Conservation (phyloP, 2,888 invertebrate genomes). For the Micropterix aruncella region DNA sequence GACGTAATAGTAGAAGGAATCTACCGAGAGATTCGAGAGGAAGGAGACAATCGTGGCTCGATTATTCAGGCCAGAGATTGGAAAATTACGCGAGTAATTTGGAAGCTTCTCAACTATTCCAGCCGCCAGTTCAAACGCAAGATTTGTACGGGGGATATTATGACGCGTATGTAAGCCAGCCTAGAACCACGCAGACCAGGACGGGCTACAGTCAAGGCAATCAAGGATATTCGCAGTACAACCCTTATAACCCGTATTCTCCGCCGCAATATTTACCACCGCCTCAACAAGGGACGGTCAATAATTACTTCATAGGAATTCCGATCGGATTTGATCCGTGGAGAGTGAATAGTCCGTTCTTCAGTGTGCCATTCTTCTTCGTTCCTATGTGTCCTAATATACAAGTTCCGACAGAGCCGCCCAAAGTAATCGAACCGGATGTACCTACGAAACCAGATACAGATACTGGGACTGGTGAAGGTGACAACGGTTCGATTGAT, state of each 20-base stretch:
- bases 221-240: neutral
- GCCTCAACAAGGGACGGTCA: neutral
- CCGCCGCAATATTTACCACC: neutral
- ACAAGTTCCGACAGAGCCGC: neutral
- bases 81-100: neutral
- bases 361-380: neutral
- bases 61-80: too few relatives aligned
- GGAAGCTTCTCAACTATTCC: neutral
- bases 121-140: neutral
- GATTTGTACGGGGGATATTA: neutral
- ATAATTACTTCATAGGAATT: neutral
- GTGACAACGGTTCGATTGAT: conserved; percentile 23
- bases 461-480: conserved; percentile 16
- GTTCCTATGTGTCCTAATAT: neutral
- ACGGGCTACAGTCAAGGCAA: neutral
- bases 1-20: neutral
- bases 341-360: neutral
- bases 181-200: too few relatives aligned
- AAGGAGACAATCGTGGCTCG: neutral
- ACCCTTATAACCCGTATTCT: neutral
- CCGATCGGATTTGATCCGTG: neutral
- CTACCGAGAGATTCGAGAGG: neutral
- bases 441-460: conserved; percentile 4
- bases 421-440: neutral
- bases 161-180: neutral